phyloP scores from a whole-genome alignment of 2,888 invertebrate genomes.

The Aleiodes leptofemur region DNA sequence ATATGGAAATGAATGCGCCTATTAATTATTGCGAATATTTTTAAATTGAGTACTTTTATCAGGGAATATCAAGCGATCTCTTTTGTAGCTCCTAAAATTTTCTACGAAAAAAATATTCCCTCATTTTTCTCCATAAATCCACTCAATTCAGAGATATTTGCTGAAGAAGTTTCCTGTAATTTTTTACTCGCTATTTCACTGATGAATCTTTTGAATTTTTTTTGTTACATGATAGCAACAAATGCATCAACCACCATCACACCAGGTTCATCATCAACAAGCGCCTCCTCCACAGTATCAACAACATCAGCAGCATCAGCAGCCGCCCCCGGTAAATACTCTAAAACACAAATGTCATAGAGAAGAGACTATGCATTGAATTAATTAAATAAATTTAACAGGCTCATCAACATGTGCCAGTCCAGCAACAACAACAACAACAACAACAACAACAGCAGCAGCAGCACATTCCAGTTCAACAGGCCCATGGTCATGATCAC shows the following conservation, averaged over 20 bases:
- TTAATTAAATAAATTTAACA: constrained; percentile 37
- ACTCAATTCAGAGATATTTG: neutral
- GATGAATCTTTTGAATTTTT: neutral
- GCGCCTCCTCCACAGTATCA: constrained; percentile 56
- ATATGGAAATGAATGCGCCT: too few species aligned
- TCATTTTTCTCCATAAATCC: neutral
- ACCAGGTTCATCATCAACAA: constrained; percentile 62
- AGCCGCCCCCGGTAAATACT: too few species aligned
- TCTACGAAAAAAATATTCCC: neutral
- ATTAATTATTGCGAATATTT: too few species aligned
- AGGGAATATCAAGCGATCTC: too few species aligned
- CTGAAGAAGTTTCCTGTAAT: too few species aligned
- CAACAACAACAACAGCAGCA: constrained; percentile 55
- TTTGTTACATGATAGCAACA: constrained; percentile 45
- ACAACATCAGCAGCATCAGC: constrained; percentile 52
- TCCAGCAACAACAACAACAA: constrained; percentile 62
- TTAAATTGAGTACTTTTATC: too few species aligned
- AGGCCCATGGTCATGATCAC: constrained; percentile 66
- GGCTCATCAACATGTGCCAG: constrained; percentile 60
- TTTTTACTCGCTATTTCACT: too few species aligned
- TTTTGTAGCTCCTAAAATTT: too few species aligned
- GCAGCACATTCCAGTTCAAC: constrained; percentile 67
- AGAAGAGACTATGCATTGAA: constrained; percentile 15
- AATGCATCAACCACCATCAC: constrained; percentile 55
- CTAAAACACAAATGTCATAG: too few species aligned